Evolutionary conservation across 1,140 invertebrate species (phyloP).

Genomic region (Brachionus rubens): DNA sequence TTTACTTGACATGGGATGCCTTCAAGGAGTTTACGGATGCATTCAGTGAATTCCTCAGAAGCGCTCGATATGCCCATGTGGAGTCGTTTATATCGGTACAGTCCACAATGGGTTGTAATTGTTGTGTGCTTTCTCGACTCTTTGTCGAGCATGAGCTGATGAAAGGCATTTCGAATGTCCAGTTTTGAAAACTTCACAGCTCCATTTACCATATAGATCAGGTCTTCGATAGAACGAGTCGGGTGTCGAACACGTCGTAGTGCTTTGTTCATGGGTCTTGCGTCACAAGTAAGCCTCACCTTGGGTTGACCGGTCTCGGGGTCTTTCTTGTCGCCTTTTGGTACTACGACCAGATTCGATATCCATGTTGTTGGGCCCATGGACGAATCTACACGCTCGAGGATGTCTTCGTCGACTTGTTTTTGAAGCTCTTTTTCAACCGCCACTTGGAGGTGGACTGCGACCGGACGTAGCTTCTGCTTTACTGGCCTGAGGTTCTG

Average conservation of each 20-base stretch:
- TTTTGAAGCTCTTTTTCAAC: neutral
- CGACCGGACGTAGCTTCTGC: too few species aligned
- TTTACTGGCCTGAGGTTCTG: neutral
- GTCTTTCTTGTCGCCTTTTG: neutral
- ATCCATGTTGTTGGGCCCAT: neutral
- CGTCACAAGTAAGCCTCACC: neutral
- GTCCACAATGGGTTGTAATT: too few species aligned
- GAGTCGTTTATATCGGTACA: constrained; percentile 54
- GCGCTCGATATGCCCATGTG: constrained; percentile 56
- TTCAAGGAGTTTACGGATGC: constrained; percentile 47
- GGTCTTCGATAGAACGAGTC: neutral
- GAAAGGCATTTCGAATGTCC: too few species aligned
- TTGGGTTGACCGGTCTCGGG: neutral
- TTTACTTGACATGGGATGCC: constrained; percentile 36
- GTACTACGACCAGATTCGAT: neutral
- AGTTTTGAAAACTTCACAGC: too few species aligned
- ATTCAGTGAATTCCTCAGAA: constrained; percentile 48
- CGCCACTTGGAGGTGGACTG: too few species aligned
- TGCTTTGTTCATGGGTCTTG: neutral
- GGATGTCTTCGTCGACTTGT: neutral
- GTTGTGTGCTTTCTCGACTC: too few species aligned
- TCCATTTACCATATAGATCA: too few species aligned
- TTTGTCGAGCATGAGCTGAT: too few species aligned
- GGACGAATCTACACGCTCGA: neutral
- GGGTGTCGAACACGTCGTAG: neutral